Conservation (phyloP, 2,113 vertebrate genomes). For the Prionailurus bengalensis region DNA sequence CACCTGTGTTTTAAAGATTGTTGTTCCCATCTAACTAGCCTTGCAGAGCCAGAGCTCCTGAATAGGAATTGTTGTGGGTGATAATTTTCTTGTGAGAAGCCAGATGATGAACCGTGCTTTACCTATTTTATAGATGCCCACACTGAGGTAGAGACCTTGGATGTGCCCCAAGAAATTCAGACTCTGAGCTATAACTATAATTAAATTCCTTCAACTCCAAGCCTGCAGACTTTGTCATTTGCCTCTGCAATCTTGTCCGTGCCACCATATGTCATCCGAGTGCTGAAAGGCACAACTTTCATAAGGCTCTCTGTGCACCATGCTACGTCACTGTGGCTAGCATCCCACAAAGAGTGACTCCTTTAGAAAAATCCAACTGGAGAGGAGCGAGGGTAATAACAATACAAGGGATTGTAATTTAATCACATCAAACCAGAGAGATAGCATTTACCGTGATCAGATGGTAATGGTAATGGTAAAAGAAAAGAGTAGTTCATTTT, state of each 20-base stretch:
- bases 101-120: not conserved
- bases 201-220: conserved; percentile 26
- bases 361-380: conserved; percentile 27
- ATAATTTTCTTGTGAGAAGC: conserved; percentile 47
- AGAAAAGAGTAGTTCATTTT: conserved; percentile 53
- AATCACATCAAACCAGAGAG: conserved; percentile 12
- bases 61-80: not conserved
- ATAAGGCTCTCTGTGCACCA: not conserved
- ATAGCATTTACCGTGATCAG: not conserved
- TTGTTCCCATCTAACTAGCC: not conserved
- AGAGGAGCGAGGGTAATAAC: not conserved
- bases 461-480: not conserved
- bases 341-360: not conserved
- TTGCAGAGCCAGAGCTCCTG: not conserved
- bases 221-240: not conserved
- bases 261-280: not conserved
- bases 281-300: not conserved
- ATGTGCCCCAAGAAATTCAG: conserved; percentile 57
- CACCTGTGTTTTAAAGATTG: not conserved
- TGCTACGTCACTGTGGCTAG: rapidly evolving
- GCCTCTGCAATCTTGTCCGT: not conserved
- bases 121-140: conserved; percentile 61
- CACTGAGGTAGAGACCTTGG: conserved; percentile 21
- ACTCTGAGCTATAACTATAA: conserved; percentile 56
- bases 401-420: conserved; percentile 32